Conservation (phyloP, 2,888 invertebrate genomes). For the Chromoteleia sp. region DNA sequence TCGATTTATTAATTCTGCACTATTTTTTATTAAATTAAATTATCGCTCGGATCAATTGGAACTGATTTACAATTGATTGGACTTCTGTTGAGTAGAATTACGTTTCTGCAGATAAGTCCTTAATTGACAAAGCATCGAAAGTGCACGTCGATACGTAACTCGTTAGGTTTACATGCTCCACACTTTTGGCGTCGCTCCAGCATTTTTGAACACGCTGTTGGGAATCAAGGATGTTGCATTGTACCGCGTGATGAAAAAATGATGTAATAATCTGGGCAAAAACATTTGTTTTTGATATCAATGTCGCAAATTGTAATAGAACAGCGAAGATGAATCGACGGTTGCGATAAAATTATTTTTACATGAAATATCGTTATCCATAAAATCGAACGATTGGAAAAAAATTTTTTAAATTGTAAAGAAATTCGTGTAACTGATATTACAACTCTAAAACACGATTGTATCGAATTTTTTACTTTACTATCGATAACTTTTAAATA, state of each 20-base stretch:
- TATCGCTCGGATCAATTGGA: slow-evolving; percentile 6
- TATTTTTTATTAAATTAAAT: slow-evolving; percentile 28
- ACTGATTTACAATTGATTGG: slow-evolving; percentile 12
- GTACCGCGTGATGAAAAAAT: slow-evolving; percentile 33
- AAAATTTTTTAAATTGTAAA: too few species aligned
- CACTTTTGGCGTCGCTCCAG: slow-evolving; percentile 28
- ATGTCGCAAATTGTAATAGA: too few species aligned
- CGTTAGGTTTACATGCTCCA: slow-evolving; percentile 27
- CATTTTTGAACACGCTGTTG: slow-evolving; percentile 19
- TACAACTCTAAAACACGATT: too few species aligned
- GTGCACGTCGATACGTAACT: slow-evolving; percentile 29
- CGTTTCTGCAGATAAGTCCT: slow-evolving; percentile 18
- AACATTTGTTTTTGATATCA: background rate
- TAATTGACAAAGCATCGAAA: slow-evolving; percentile 46
- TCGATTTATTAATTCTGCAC: background rate
- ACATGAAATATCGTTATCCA: too few species aligned
- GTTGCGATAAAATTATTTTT: too few species aligned
- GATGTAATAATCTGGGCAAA: slow-evolving; percentile 2
- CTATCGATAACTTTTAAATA: too few species aligned
- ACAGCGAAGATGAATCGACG: too few species aligned
- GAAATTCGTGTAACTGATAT: too few species aligned
- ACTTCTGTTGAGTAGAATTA: background rate
- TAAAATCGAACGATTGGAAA: too few species aligned
- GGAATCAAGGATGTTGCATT: slow-evolving; percentile 30
- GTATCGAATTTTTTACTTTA: too few species aligned